A percentile compares a stretch with the other conserved stretches of the same genome.
Evolutionary conservation across 2,797 vertebrate species (phyloP).

Genomic region (Clarias laeviceps): DNA sequence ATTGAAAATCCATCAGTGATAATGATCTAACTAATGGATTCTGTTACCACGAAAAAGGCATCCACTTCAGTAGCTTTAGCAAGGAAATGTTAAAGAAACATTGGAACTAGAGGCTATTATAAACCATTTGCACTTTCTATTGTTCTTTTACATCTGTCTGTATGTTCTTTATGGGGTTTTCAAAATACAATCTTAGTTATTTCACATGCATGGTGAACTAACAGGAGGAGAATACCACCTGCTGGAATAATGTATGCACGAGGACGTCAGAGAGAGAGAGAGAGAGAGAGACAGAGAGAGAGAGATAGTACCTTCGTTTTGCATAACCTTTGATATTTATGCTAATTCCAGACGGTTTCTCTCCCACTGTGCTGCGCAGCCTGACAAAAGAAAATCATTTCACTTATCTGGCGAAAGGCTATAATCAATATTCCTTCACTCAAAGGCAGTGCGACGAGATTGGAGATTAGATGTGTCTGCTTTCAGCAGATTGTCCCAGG

Average conservation of each 20-base stretch:
- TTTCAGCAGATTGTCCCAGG: slow-evolving; percentile 52
- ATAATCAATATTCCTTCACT: slow-evolving; percentile 65
- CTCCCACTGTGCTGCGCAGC: slow-evolving; percentile 54
- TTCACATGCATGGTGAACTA: slow-evolving; percentile 36
- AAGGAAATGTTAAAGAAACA: slow-evolving; percentile 30
- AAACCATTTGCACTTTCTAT: slow-evolving; percentile 6
- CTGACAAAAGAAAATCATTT: slow-evolving; percentile 67
- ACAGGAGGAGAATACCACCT: slow-evolving; percentile 52
- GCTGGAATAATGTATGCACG: slow-evolving; percentile 48
- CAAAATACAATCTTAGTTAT: background rate
- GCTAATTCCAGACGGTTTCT: slow-evolving; percentile 68
- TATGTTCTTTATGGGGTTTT: slow-evolving; percentile 18
- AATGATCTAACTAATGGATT: slow-evolving; percentile 34
- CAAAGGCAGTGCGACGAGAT: slow-evolving; percentile 61
- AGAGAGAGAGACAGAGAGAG: background rate
- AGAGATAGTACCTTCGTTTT: slow-evolving; percentile 54
- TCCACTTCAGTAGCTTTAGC: slow-evolving; percentile 8
- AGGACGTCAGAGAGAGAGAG: background rate
- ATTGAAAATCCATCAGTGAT: slow-evolving; percentile 18
- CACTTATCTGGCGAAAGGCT: slow-evolving; percentile 60
- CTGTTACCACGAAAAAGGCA: slow-evolving; percentile 44
- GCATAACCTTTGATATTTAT: slow-evolving; percentile 73
- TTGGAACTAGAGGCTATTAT: background rate
- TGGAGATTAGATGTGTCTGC: slow-evolving; percentile 68
- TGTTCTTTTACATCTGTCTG: slow-evolving; percentile 33